Conservation (phyloP, 2,888 invertebrate genomes). For the Pegoplata infirma region DNA sequence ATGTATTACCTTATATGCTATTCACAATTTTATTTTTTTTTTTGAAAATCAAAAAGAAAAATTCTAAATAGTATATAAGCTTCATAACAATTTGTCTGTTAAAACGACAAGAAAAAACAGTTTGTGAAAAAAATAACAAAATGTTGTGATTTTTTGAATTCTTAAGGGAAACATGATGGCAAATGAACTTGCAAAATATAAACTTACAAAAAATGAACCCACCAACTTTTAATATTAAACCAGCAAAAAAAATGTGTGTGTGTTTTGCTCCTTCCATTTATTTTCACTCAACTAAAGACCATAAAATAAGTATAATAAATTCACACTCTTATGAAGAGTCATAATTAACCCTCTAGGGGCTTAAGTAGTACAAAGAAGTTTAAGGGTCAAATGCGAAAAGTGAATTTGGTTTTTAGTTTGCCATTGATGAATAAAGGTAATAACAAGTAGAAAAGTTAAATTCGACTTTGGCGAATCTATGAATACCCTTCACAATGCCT, state of each 20-base stretch:
- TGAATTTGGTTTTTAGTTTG: no score
- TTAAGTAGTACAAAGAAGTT: no score
- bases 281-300: constrained; percentile 35
- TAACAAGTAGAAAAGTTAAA: no score
- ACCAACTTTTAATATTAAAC: neutral
- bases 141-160: constrained; percentile 48
- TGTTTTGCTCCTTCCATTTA: no score
- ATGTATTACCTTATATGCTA: no score
- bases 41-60: no score
- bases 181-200: constrained; percentile 49
- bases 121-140: constrained; percentile 11
- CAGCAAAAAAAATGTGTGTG: no score
- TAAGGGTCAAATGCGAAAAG: no score
- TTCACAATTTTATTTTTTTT: no score
- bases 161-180: constrained; percentile 48
- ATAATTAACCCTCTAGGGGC: constrained; percentile 6
- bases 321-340: constrained; percentile 28
- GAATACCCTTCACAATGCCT: no score
- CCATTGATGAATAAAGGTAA: no score
- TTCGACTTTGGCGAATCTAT: no score
- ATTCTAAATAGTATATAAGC: constrained; percentile 47
- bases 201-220: neutral
- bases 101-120: constrained; percentile 2
- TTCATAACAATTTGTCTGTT: constrained; percentile 55
- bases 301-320: constrained; percentile 52